phyloP scores from a whole-genome alignment of 1,140 invertebrate genomes.

The Musca domestica region DNA sequence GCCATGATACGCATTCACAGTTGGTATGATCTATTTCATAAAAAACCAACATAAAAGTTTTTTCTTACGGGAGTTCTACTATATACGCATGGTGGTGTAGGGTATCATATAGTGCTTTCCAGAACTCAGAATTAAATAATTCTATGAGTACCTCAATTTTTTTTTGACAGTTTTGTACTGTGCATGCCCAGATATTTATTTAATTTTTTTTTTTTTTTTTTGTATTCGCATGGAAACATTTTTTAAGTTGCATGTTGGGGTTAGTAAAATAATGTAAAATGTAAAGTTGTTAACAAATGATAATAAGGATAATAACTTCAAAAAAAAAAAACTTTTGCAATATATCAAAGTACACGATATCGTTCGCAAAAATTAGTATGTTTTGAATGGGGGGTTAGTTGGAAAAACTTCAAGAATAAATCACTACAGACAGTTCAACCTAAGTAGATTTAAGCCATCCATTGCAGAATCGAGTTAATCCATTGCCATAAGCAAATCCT shows the following conservation, averaged over 20 bases:
- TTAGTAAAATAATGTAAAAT: not conserved
- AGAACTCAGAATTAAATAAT: no score
- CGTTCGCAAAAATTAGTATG: not conserved
- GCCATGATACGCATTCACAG: no score
- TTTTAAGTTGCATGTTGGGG: no score
- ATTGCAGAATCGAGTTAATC: not conserved
- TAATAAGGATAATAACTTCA: not conserved
- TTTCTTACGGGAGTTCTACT: no score
- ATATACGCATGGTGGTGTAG: no score
- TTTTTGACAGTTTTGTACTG: constrained; percentile 12
- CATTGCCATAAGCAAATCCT: not conserved
- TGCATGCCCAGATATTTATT: constrained; percentile 13
- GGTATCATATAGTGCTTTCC: no score
- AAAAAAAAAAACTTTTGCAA: no score
- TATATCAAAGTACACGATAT: not conserved
- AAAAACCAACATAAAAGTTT: no score
- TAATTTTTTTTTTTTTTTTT: not conserved
- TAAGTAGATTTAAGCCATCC: not conserved
- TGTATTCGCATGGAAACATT: not conserved
- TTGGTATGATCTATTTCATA: no score
- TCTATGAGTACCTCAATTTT: no score
- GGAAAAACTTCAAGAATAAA: not conserved
- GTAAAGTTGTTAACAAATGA: not conserved
- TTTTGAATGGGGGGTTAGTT: not conserved
- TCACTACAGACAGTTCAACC: no score